Evolutionary conservation across 2,888 invertebrate genomes (phyloP).

Genomic region (Neria commutata): DNA sequence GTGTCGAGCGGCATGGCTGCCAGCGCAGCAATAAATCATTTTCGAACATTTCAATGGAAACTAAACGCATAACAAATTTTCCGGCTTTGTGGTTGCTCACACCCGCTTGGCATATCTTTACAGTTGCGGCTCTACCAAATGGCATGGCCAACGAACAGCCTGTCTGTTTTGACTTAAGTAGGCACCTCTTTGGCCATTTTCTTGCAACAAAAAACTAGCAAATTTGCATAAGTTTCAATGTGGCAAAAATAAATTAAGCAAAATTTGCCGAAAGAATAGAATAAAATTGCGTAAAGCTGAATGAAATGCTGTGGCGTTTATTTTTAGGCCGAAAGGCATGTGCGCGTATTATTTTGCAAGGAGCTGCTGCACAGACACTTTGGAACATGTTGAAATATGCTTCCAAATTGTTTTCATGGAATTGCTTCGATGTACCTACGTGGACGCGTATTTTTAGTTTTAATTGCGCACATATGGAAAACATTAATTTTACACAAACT

Average conservation of each 20-base stretch:
- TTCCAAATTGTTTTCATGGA: constrained; percentile 37
- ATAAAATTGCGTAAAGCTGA: not conserved
- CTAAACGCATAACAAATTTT: no score
- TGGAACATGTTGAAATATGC: constrained; percentile 42
- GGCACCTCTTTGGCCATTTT: no score
- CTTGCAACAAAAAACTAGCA: no score
- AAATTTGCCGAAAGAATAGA: not conserved
- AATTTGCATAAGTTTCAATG: no score
- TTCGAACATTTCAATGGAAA: no score
- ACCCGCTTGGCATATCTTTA: no score
- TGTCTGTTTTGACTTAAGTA: no score
- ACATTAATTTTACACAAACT: constrained; percentile 16
- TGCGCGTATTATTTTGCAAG: not conserved
- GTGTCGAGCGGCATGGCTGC: not conserved
- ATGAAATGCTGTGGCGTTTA: not conserved
- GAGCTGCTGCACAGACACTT: constrained; percentile 1
- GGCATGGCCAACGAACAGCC: no score
- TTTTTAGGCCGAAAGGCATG: constrained; percentile 9
- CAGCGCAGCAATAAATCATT: not conserved
- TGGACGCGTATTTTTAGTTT: constrained; percentile 38
- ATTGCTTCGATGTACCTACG: constrained; percentile 9
- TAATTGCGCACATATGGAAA: constrained; percentile 49
- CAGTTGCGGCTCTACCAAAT: no score
- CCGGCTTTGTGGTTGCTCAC: no score
- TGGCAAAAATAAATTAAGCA: no score